Evolutionary conservation across 2,888 invertebrate species (phyloP).

Genomic region (Rhagium mordax): DNA sequence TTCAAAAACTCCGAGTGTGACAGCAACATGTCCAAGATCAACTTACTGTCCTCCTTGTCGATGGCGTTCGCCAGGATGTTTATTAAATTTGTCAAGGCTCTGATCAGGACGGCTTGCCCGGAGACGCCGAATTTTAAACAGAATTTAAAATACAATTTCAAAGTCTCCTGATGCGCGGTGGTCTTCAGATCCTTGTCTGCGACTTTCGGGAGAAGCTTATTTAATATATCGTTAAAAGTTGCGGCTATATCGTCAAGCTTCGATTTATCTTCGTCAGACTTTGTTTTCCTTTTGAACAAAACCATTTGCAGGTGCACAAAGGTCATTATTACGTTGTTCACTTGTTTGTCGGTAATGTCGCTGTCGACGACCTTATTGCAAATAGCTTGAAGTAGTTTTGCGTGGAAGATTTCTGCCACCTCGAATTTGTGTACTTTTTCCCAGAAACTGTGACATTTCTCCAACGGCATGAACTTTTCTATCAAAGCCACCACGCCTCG

Average conservation of each 20-base stretch:
- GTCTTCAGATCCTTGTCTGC: slow-evolving; percentile 40
- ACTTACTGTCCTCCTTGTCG: slow-evolving; percentile 70
- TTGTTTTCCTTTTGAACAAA: slow-evolving; percentile 69
- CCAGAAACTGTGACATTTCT: slow-evolving; percentile 74
- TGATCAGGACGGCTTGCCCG: slow-evolving; percentile 57
- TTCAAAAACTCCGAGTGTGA: slow-evolving; percentile 86
- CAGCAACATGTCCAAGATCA: slow-evolving; percentile 81
- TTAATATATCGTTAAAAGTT: slow-evolving; percentile 52
- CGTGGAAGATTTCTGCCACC: slow-evolving; percentile 74
- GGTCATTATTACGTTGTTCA: slow-evolving; percentile 73
- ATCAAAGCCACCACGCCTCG: slow-evolving; percentile 75
- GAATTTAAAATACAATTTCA: slow-evolving; percentile 77
- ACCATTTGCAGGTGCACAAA: slow-evolving; percentile 73
- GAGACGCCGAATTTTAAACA: slow-evolving; percentile 78
- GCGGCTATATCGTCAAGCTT: slow-evolving; percentile 53
- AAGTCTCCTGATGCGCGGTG: slow-evolving; percentile 69
- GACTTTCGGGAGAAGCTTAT: slow-evolving; percentile 40
- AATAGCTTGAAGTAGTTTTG: slow-evolving; percentile 73
- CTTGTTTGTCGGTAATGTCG: slow-evolving; percentile 66
- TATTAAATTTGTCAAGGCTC: slow-evolving; percentile 74
- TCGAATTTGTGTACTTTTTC: slow-evolving; percentile 78
- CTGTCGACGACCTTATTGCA: slow-evolving; percentile 71
- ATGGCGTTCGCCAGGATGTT: slow-evolving; percentile 72
- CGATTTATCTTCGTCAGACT: slow-evolving; percentile 42
- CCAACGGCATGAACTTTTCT: slow-evolving; percentile 74